phyloP scores from a whole-genome alignment of 30 jellyfish, hydroid and myxozoan species.

The Hydractinia symbiolongicarpus region DNA sequence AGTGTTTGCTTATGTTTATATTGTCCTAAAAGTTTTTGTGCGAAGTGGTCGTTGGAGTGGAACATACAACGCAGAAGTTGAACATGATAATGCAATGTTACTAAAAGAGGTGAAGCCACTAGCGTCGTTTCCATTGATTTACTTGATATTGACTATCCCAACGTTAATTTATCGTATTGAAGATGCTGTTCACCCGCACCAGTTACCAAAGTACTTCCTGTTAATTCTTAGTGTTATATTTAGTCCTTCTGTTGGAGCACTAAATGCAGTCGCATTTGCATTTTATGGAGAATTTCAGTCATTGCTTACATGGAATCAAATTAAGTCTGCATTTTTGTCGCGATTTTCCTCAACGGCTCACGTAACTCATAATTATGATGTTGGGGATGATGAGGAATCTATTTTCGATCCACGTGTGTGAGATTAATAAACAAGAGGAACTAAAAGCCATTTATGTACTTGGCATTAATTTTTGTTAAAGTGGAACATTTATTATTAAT shows the following conservation, averaged over 20 bases:
- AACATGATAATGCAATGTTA: constrained; percentile 56
- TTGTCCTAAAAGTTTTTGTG: constrained; percentile 8
- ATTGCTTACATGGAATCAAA: constrained; percentile 59
- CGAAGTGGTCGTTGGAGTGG: constrained; percentile 56
- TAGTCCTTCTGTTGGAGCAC: constrained; percentile 82
- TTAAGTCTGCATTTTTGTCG: constrained; percentile 47
- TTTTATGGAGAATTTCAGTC: constrained; percentile 67
- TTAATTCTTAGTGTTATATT: constrained; percentile 58
- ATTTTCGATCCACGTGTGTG: too few species aligned
- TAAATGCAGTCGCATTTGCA: constrained; percentile 91
- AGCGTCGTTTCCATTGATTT: constrained; percentile 83
- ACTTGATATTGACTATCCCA: constrained; percentile 49
- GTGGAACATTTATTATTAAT: too few species aligned
- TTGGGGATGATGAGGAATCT: constrained; percentile 28
- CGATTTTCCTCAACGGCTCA: constrained; percentile 46
- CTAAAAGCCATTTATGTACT: too few species aligned
- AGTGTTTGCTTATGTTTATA: constrained; percentile 2
- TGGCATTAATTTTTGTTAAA: too few species aligned
- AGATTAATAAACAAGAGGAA: too few species aligned
- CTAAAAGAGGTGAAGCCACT: constrained; percentile 66
- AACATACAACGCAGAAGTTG: constrained; percentile 66
- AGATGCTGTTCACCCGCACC: constrained; percentile 65
- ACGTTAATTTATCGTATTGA: constrained; percentile 83
- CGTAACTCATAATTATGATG: constrained; percentile 74
- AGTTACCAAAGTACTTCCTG: constrained; percentile 48